A percentile compares a stretch with the other conserved stretches of the same genome.
Evolutionary conservation across 1,140 invertebrate species (phyloP).

Genomic region (Tetramorium alpestre): DNA sequence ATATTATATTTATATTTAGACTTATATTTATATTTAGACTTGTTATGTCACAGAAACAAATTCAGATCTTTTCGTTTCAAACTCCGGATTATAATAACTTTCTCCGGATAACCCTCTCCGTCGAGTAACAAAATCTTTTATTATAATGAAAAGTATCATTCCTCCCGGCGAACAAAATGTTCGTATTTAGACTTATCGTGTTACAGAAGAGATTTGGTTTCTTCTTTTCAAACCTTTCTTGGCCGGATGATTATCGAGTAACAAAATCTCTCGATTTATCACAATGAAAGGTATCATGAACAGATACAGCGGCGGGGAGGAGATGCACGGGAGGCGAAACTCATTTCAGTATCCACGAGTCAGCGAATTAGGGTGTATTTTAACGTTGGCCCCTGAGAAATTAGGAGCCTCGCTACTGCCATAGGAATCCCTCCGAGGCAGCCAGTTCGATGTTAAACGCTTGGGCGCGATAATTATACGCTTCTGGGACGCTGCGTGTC

Average conservation of each 20-base stretch:
- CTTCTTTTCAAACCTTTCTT: too few relatives aligned
- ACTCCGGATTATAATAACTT: too few relatives aligned
- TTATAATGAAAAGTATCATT: too few relatives aligned
- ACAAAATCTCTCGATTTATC: too few relatives aligned
- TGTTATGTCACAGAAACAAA: background rate
- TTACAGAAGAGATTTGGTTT: too few relatives aligned
- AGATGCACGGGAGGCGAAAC: constrained; percentile 13
- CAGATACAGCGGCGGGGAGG: background rate
- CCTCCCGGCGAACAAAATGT: too few relatives aligned
- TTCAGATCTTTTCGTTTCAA: background rate
- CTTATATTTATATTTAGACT: background rate
- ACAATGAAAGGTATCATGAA: background rate
- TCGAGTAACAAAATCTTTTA: background rate
- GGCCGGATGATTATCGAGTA: too few relatives aligned
- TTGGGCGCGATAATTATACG: constrained; percentile 72
- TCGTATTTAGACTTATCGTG: too few relatives aligned
- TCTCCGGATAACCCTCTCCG: background rate
- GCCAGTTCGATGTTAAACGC: constrained; percentile 48
- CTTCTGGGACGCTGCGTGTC: constrained; percentile 68
- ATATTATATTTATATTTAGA: background rate
- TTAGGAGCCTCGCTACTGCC: constrained; percentile 30
- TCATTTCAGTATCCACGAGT: constrained; percentile 40
- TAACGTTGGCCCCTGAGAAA: constrained; percentile 47
- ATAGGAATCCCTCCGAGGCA: constrained; percentile 55
- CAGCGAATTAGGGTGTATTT: constrained; percentile 45